phyloP scores from a whole-genome alignment of 2,888 invertebrate species.

The Zaprionus lineosus region DNA sequence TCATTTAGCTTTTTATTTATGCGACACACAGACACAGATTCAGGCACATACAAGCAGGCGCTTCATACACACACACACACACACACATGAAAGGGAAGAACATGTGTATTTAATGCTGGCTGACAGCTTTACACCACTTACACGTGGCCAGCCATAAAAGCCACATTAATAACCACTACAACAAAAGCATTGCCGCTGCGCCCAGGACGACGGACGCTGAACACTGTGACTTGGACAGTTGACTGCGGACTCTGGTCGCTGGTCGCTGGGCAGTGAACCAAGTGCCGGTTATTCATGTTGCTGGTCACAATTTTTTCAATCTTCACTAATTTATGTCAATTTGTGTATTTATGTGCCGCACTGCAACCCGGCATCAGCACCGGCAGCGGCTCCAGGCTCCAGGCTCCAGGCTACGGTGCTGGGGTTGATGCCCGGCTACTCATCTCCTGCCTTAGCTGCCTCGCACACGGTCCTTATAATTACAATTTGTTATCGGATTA shows the following conservation, averaged over 20 bases:
- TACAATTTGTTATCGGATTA: slow-evolving; percentile 77
- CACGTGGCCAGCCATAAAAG: slow-evolving; percentile 44
- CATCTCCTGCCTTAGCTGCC: too few relatives aligned
- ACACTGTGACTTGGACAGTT: neutral
- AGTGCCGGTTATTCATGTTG: slow-evolving; percentile 10
- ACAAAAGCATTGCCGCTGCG: slow-evolving; percentile 12
- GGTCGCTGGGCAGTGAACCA: neutral
- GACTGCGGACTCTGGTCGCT: neutral
- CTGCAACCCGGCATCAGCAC: slow-evolving; percentile 43
- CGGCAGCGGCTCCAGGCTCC: slow-evolving; percentile 47
- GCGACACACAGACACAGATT: slow-evolving; percentile 22
- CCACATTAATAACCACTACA: slow-evolving; percentile 55
- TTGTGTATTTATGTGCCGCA: slow-evolving; percentile 65
- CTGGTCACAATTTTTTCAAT: slow-evolving; percentile 59
- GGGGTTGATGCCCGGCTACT: too few relatives aligned
- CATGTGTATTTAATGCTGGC: slow-evolving; percentile 54
- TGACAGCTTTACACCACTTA: slow-evolving; percentile 51
- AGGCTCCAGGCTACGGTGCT: slow-evolving; percentile 26
- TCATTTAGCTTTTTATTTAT: slow-evolving; percentile 70
- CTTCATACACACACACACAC: too few relatives aligned
- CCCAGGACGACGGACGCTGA: neutral
- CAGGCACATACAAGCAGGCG: slow-evolving; percentile 7
- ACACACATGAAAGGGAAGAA: slow-evolving; percentile 15
- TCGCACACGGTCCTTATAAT: too few relatives aligned
- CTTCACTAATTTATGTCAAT: slow-evolving; percentile 76